phyloP scores from a whole-genome alignment of 2,797 vertebrate species.

The Sphenodon punctatus region DNA sequence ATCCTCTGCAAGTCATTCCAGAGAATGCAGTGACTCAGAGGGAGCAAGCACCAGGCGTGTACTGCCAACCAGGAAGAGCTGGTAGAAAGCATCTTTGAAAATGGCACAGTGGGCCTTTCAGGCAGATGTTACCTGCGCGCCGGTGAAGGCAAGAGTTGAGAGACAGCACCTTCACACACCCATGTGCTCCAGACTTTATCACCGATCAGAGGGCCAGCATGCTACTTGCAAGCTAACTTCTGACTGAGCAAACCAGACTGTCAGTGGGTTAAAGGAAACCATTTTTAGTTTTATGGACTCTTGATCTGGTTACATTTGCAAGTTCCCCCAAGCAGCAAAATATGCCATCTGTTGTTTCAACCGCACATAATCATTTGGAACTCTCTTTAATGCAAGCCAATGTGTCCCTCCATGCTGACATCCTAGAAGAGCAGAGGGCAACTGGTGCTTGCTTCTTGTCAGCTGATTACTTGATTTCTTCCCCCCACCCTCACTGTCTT shows the following conservation, averaged over 20 bases:
- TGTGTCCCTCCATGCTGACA: background rate
- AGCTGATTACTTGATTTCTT: background rate
- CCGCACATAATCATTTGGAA: background rate
- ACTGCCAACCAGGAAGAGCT: no score
- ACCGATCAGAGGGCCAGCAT: background rate
- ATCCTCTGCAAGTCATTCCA: no score
- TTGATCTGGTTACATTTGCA: background rate
- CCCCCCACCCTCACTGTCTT: no score
- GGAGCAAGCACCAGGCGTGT: no score
- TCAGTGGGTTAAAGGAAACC: background rate
- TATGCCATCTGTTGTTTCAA: background rate
- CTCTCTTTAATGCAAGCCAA: background rate
- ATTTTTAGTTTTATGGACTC: background rate
- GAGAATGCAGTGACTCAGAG: no score
- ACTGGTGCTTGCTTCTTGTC: background rate
- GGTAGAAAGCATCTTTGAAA: no score
- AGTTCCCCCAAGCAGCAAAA: no score
- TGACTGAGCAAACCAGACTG: background rate
- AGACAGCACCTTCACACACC: no score
- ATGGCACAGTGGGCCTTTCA: no score
- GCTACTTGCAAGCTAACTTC: background rate
- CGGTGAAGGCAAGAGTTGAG: no score
- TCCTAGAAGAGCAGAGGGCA: slow-evolving; percentile 22
- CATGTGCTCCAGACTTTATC: background rate
- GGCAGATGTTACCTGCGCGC: no score